These are phyloP conservation scores for Drosophila longiperda DNA, from an alignment of 2,888 invertebrate species.

Conservation along the genomic window DNA sequence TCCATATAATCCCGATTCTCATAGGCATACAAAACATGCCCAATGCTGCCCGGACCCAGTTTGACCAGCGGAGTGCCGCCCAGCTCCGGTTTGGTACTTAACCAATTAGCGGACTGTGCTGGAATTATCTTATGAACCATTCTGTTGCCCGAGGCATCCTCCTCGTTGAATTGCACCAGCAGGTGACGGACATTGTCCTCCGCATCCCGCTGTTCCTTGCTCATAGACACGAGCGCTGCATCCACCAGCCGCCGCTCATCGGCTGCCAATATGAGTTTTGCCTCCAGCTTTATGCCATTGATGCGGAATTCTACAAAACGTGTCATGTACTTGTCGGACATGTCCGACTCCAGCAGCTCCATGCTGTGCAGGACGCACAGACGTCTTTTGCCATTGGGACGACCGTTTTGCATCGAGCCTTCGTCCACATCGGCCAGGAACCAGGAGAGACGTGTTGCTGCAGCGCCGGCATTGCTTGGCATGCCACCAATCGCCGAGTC, in stretches of 20 bases:
- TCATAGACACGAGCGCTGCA: constrained; percentile 52
- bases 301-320: constrained; percentile 66
- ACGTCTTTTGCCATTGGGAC: constrained; percentile 36
- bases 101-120: constrained; percentile 47
- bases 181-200: constrained; percentile 36
- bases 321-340: constrained; percentile 66
- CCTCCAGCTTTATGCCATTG: constrained; percentile 59
- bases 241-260: constrained; percentile 70
- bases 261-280: constrained; percentile 69
- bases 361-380: constrained; percentile 73
- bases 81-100: constrained; percentile 43
- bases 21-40: constrained; percentile 58
- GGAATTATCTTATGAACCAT: constrained; percentile 64
- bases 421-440: constrained; percentile 77
- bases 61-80: constrained; percentile 46
- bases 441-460: constrained; percentile 76
- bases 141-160: constrained; percentile 23
- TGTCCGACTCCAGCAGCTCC: constrained; percentile 72
- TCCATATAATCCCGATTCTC: constrained; percentile 62
- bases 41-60: constrained; percentile 43
- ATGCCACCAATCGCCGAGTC: constrained; percentile 51
- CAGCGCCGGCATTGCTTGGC: constrained; percentile 11
- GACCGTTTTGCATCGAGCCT: constrained; percentile 41
- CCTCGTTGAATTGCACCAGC: constrained; percentile 67
- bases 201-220: constrained; percentile 35